Evolutionary conservation across 2,113 vertebrate genomes (phyloP), one percentile per base, ranked within the genome.

Genomic region (Thomomys bottae): DNA sequence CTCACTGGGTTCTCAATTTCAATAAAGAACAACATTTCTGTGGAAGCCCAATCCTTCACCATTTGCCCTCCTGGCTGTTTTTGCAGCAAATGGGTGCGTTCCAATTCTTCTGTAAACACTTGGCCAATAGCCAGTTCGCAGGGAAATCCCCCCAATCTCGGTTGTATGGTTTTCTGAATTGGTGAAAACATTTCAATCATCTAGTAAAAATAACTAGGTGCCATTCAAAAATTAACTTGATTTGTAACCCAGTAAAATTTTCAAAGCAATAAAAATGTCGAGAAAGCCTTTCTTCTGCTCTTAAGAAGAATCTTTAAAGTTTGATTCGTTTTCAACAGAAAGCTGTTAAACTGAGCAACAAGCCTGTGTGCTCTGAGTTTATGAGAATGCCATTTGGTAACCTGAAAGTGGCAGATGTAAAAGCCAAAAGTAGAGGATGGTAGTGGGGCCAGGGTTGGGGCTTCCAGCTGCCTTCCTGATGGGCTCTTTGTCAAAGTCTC

Each of bases 361-460:
- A 77, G 79, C 45, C 12, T 68, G 71, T 68, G 71, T 84, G 61
- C 79, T 90, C 88, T 59, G 70, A 86, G 90, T 90, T 96, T 96
- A 90, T 40, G 83, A 88, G 88, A 38, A 24, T 90, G 77, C 93
- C 96, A 96, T 96, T 97, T 96, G 96, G 94, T 95, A 89, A 92
- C 84, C 94, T 75, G 72, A 78, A 94, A 92, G 92, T 90, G 94
- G 94, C 94, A 95, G 93, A 94, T 95, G 95, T 92, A 49, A 93
- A 92, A 76, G 68, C 94, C 92, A 54, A 92, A 84, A 78, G 92
- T 36, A 70, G 85, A 95, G 64, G n/a, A 6, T 42, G 68, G 76
- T 15, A 5, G 30, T 36, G 77, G 40, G 89, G 87, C 71, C 23
- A 4, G 89, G 45, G 61, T 5, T 8, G 3, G 36, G 76, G 54